phyloP scores from a whole-genome alignment of 2,113 vertebrate species.

The Dunckerocampus dactyliophorus region DNA sequence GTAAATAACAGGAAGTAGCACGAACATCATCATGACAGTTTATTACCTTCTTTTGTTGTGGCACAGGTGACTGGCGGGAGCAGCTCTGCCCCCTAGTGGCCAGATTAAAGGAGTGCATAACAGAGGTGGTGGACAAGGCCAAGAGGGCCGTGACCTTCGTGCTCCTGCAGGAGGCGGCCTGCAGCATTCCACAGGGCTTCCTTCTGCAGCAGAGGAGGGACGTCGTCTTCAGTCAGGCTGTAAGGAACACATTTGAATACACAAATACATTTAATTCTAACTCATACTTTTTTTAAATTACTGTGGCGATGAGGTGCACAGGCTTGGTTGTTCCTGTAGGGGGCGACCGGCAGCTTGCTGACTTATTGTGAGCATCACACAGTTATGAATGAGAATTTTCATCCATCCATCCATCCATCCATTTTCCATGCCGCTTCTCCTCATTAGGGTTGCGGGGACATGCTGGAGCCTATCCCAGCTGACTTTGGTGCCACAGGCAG shows the following conservation, averaged over 20 bases:
- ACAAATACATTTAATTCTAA: no score
- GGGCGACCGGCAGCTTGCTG: no score
- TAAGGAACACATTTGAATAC: constrained; percentile 1
- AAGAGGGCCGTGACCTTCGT: constrained; percentile 91
- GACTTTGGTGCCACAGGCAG: no score
- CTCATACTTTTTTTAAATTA: no score
- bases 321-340: no score
- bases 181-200: constrained; percentile 86
- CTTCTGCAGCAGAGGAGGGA: constrained; percentile 89
- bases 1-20: background rate
- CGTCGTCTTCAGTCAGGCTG: constrained; percentile 94
- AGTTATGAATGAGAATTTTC: no score
- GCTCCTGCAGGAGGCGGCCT: constrained; percentile 91
- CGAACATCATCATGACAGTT: background rate
- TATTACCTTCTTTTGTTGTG: constrained; percentile 4
- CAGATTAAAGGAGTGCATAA: constrained; percentile 87
- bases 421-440: no score
- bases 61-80: constrained; percentile 84
- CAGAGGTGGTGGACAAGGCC: constrained; percentile 85
- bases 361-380: no score
- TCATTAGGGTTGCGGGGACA: no score
- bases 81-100: constrained; percentile 83
- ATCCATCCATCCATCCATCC: no score
- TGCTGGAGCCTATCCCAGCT: no score
- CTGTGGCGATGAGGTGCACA: no score